These are phyloP conservation scores for Trematomus loennbergii DNA, from an alignment of 2,113 vertebrate genomes.

Conservation along the genomic window DNA sequence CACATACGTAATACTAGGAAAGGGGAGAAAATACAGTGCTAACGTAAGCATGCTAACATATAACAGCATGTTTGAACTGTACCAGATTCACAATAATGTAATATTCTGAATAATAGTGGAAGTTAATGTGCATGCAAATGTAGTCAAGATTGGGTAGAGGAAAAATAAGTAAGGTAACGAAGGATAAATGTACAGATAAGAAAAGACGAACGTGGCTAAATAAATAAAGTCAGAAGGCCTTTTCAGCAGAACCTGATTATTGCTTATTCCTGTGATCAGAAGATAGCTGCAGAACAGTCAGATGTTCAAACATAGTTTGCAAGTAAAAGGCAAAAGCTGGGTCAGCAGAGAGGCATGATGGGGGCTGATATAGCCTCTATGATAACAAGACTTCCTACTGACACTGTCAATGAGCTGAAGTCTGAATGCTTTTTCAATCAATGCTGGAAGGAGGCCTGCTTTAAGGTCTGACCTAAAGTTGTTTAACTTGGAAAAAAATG, in stretches of 20 bases:
- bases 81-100: too few species aligned
- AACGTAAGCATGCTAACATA: too few species aligned
- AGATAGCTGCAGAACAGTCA: constrained; percentile 1
- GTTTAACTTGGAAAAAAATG: too few species aligned
- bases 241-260: constrained; percentile 46
- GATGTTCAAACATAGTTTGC: not conserved
- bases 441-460: not conserved
- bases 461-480: not conserved
- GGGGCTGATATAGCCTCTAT: too few species aligned
- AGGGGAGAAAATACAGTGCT: too few species aligned
- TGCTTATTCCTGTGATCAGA: constrained; percentile 53
- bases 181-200: constrained; percentile 12
- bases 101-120: too few species aligned
- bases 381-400: constrained; percentile 32
- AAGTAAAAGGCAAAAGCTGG: constrained; percentile 20
- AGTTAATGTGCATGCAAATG: too few species aligned
- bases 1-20: too few species aligned
- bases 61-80: too few species aligned
- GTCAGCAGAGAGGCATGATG: constrained; percentile 33
- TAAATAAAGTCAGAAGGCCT: not conserved
- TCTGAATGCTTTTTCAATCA: too few species aligned
- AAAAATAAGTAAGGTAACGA: not conserved
- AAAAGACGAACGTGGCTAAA: not conserved
- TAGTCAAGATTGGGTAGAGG: not conserved
- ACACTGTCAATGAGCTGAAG: constrained; percentile 19